These are phyloP conservation scores for Lasioglossum lativentre DNA, from an alignment of 2,888 invertebrate species.

Conservation along the genomic window DNA sequence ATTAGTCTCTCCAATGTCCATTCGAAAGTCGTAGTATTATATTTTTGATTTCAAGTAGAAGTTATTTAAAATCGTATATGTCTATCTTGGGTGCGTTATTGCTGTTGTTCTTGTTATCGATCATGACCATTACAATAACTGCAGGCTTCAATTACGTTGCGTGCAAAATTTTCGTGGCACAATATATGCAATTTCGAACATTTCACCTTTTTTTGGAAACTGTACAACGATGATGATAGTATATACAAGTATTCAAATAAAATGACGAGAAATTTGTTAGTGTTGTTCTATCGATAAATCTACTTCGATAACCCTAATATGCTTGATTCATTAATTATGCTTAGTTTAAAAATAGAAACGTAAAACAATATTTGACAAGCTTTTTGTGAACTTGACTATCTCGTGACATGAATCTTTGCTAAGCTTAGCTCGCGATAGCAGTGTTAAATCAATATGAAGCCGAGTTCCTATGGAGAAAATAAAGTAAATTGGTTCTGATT, in stretches of 20 bases:
- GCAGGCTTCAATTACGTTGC: not conserved
- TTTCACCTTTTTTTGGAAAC: not conserved
- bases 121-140: not conserved
- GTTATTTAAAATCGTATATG: not conserved
- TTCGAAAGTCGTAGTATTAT: not conserved
- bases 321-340: too few relatives aligned
- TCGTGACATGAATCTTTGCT: slow-evolving; percentile 58
- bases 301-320: too few relatives aligned
- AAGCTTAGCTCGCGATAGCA: slow-evolving; percentile 78
- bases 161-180: not conserved
- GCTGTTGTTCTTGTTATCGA: not conserved
- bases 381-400: not conserved
- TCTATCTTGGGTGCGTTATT: not conserved
- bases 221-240: not conserved
- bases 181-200: not conserved
- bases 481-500: slow-evolving; percentile 72
- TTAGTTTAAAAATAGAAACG: not conserved
- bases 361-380: not conserved
- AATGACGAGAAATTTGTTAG: too few relatives aligned
- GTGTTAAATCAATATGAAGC: slow-evolving; percentile 84
- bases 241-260: not conserved
- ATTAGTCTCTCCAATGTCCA: slow-evolving; percentile 15
- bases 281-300: too few relatives aligned
- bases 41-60: not conserved
- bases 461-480: slow-evolving; percentile 83